Evolutionary conservation across 2,797 vertebrate species (phyloP), one percentile per base, ranked within the genome.

Genomic region (Cossypha heuglini): DNA sequence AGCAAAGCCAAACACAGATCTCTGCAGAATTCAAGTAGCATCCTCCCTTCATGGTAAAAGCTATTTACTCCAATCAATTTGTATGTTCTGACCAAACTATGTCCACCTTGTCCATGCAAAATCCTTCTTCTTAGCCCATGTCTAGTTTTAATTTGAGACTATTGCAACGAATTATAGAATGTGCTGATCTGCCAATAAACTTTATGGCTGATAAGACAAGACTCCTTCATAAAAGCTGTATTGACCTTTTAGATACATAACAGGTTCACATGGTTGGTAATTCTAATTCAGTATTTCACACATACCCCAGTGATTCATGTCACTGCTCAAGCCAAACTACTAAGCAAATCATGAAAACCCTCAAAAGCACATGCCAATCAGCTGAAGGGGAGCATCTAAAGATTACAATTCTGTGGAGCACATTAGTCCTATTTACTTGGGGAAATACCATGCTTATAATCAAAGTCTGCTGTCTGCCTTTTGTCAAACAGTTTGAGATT

Each of bases 81-180:
- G 2, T 15, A 33, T 37, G 38, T 78, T 88, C 69, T 52, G n/a
- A 51, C 18, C 22, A 37, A 11, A 6, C 1, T 3, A 40, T 1
- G 4, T 16, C 43, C 26, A 45, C 5, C 7, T 29, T 16, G 35
- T 37, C 46, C 20, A 38, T 2, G 5, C 0, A 0, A 86, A 58
- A 72, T 29, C 31, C 24, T 69, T 43, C 17, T 90, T 28, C 40
- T 75, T 29, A 40, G 37, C 5, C 49, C 35, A 16, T 4, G 3
- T 25, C 18, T 45, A 48, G 12, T 19, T 57, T 85, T 71, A 6
- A 52, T 48, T 67, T 58, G 25, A 85, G 9, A 15, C 31, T 35
- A 9, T 8, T 51, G 22, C 12, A 75, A 75, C 18, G 19, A 82
- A 73, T 62, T 63, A 37, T n/a, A 89, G 28, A 86, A 66, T 49